Evolutionary conservation across 2,888 invertebrate species (phyloP), one percentile per base, ranked within the genome.

Genomic region (Drosophila eohydei): DNA sequence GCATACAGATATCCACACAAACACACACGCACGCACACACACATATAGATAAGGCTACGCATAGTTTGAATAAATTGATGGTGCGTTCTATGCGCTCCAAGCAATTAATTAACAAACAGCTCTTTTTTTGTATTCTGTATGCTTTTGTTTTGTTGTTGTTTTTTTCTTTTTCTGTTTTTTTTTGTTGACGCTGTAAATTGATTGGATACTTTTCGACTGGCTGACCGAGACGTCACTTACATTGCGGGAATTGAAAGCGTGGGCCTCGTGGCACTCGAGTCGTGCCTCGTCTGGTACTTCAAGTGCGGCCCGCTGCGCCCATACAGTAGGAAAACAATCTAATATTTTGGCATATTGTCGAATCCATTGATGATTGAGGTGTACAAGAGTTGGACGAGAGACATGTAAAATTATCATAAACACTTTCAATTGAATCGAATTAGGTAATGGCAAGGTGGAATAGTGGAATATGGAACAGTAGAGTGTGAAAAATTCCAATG

Each of bases 41-140:
- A 58, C 48, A 36, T 28, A 52, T 21, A 43, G 14, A 43, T 48
- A 43, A 16, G 43, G 50, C 34, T 54, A 46, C 8, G 46, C 21
- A 69, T 78, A 66, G 79, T 79, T 83, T 83, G 71, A 74, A 83
- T 86, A 83, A 75, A 83, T 82, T 81, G 67, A 76, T 74, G 81
- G 61, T 83, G 72, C 62, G 79, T 80, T 80, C 76, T 76, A 79
- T 79, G 77, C 80, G 87, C 65, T 59, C 70, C 65, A 48, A 72
- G 73, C 83, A 86, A 83, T 88, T 83, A 88, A 83, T 88, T 88
- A 88, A 86, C 76, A 71, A 70, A 76, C 68, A 74, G 66, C 54
- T 54, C 40, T 40, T 71, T 78, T 78, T 16, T 77, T 4, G 40
- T 41, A 38, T 51, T 43, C 44, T 36, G 21, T 67, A 48, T 40